phyloP scores from a whole-genome alignment of 2,888 invertebrate species.

The Tipula vernalis region DNA sequence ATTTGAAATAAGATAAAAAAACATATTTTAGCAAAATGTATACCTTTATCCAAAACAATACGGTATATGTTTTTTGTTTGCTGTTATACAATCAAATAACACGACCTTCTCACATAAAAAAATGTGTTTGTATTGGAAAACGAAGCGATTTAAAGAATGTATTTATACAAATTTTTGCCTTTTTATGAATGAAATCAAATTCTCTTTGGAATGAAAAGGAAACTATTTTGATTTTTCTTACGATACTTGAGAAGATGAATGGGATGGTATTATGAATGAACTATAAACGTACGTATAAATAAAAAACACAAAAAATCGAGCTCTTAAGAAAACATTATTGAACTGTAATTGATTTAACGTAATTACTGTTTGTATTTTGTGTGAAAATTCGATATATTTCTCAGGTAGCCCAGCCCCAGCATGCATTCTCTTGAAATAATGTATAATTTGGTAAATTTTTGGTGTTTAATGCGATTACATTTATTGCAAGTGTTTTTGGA shows the following conservation, averaged over 20 bases:
- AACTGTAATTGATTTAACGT: background rate
- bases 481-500: background rate
- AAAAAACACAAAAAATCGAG: background rate
- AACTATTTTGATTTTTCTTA: background rate
- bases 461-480: background rate
- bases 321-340: background rate
- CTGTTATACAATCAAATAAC: background rate
- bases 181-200: background rate
- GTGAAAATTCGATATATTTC: background rate
- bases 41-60: background rate
- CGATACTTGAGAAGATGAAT: background rate
- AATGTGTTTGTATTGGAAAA: background rate
- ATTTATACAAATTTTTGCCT: background rate
- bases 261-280: background rate
- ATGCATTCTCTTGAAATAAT: background rate
- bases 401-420: background rate
- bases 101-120: background rate
- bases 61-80: background rate
- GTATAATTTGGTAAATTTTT: background rate
- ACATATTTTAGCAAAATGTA: background rate
- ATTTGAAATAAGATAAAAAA: background rate
- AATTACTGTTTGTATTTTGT: background rate
- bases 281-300: background rate
- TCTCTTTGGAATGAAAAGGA: background rate
- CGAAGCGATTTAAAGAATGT: background rate